These are phyloP conservation scores for Chironomus tepperi DNA, from an alignment of 1,140 invertebrate species.

Conservation along the genomic window DNA sequence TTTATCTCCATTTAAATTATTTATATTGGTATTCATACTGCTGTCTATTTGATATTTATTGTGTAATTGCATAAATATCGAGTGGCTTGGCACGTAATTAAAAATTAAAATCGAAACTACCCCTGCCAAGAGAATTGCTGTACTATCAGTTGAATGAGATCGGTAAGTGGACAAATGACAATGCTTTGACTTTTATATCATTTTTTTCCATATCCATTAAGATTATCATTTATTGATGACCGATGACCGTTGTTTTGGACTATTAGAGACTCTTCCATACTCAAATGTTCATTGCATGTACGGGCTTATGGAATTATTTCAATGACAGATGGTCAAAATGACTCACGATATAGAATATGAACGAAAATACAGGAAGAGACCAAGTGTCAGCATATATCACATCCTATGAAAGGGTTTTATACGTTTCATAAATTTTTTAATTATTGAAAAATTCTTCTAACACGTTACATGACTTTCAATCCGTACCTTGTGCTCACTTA, in stretches of 20 bases:
- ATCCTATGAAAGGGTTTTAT: not conserved
- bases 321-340: too few species aligned
- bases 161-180: conserved; percentile 9
- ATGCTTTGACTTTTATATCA: conserved; percentile 8
- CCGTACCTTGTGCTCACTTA: too few species aligned
- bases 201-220: not conserved
- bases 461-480: too few species aligned
- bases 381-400: not conserved
- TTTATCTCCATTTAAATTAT: conserved; percentile 23
- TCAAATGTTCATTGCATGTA: not conserved
- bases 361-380: not conserved
- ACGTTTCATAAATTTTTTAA: too few species aligned
- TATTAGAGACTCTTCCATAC: not conserved
- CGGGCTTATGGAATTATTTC: not conserved
- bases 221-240: conserved; percentile 14
- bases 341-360: too few species aligned
- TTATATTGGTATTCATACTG: conserved; percentile 14
- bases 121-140: not conserved
- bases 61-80: conserved; percentile 21
- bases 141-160: not conserved
- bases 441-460: too few species aligned
- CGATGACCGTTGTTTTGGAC: not conserved
- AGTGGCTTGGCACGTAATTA: conserved; percentile 16
- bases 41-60: not conserved
- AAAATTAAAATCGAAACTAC: conserved; percentile 16